A percentile compares a stretch with the other conserved stretches of the same genome.
Evolutionary conservation across 1,140 invertebrate genomes (phyloP).

Genomic region (Conus ventricosus): DNA sequence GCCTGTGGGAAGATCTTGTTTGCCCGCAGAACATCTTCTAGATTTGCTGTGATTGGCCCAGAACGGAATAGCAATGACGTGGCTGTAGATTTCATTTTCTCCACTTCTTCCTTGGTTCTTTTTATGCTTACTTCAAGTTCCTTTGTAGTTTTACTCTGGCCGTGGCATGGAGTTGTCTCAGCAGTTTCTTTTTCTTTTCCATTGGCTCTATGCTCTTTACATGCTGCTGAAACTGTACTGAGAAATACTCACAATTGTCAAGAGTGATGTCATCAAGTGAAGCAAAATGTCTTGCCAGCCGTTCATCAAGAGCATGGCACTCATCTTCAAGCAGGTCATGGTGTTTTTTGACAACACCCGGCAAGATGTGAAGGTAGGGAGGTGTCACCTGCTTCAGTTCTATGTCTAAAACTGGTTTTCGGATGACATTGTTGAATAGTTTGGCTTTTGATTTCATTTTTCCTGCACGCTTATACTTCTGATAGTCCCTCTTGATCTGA

Average conservation of each 20-base stretch:
- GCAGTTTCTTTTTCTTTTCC: no score
- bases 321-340: slow-evolving; percentile 16
- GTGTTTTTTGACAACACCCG: slow-evolving; percentile 29
- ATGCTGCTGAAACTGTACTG: no score
- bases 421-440: slow-evolving; percentile 18
- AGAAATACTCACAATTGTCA: background rate
- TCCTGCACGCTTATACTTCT: background rate
- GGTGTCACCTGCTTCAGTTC: slow-evolving; percentile 11
- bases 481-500: background rate
- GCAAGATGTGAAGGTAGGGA: slow-evolving; percentile 32
- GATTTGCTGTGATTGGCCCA: no score
- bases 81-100: no score
- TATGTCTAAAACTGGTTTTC: slow-evolving; percentile 14
- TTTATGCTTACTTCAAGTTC: background rate
- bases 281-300: background rate
- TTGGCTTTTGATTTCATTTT: background rate
- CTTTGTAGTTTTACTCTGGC: no score
- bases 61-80: no score
- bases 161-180: no score
- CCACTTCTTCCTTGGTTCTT: no score
- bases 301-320: background rate
- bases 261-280: background rate
- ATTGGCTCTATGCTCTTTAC: no score
- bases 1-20: no score
- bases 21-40: background rate